Base-by-base conservation (phyloP, 1,140 invertebrate genomes). In the Drosophila pseudoananassae region DNA sequence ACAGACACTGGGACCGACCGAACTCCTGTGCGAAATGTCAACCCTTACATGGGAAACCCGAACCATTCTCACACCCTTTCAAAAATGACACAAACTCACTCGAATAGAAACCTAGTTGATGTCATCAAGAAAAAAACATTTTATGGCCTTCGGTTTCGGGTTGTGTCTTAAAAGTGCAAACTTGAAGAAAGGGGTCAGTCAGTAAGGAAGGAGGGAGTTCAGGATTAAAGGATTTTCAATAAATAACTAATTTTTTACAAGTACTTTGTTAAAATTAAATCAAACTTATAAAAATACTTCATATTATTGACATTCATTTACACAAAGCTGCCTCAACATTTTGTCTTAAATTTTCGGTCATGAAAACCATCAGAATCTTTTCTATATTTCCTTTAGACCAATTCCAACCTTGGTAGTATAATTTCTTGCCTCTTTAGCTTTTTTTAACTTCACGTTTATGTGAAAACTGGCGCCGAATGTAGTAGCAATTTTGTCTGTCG, bases 391-490 rank as follows among this genome's bases (percentile, higher is more conserved):
- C 23, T 61, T 23, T 23, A 27, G 1, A 57, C 38, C 20, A 59
- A 38, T 20, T 14, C 31, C 23, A 50, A 17, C 45, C 45, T 31
- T 43, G 25, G 2, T 1, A 17, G 5, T 17, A 40, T 15, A n/a
- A 15, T 40, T 10, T 15, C 47, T 76, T 47, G 27, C 7, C 17
- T 76, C 72, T 54, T 76, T 61, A 66, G 29, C 52, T 60, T 69
- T 64, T 79, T 65, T 40, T 47, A 55, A 45, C 29, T 43, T 61
- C 57, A 49, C 52, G 76, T 79, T 84, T 84, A 84, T 84, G 80
- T 61, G 66, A 51, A 79, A 84, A 76, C 80, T 84, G 80, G 80
- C 80, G 80, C 80, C 80, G 81, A 71, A 84, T 82, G 84, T 83
- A 82, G 74, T 82, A 70, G 78, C 78, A 81, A 80, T 82, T 82